Evolutionary conservation across 1,140 invertebrate species (phyloP), one percentile per base, ranked within the genome.

Genomic region (Psilanteris sp.): DNA sequence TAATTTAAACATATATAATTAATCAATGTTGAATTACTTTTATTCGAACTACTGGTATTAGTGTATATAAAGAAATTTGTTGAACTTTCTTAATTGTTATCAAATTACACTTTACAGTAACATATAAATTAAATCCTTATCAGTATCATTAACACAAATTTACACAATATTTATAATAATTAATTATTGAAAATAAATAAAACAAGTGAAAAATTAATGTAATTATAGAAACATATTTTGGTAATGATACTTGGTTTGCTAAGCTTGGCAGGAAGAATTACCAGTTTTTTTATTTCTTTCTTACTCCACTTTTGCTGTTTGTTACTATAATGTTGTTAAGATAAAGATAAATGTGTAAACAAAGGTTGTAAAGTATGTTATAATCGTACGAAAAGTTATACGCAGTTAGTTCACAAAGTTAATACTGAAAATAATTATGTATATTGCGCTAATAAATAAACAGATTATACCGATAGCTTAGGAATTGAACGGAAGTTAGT

Each of bases 401-500:
- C 36, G 6, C 8, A 62, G 46, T 52, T 64, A 64, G 26, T 43
- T 43, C 15, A 27, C 22, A 9, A 48, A 9, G 15, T 39, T 29
- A 26, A 36, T 46, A 29, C 48, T 61, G 34, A 48, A 61, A 15
- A 36, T 20, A 7, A 44, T 34, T 34, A 48, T 27, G 41, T 15
- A 39, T 52, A 52, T 24, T 26, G 27, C 22, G 26, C 4, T 37
- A 2, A 20, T 20, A 6, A 26, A 7, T 5, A 20, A 20, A 26
- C 24, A 26, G 46, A 16, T 24, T 50, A 36, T 66, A 66, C 61
- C 61, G 48, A 66, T 66, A 66, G 48, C 26, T 66, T 66, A 66
- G 61, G 61, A 66, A 9, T 54, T 54, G 36, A 66, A 50, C 20
- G 29, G 9, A 27, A 54, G 39, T 66, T 66, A 44, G 7, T 43